These are phyloP conservation scores for Microctonus brassicae DNA, from an alignment of 2,888 invertebrate species.

Conservation along the genomic window DNA sequence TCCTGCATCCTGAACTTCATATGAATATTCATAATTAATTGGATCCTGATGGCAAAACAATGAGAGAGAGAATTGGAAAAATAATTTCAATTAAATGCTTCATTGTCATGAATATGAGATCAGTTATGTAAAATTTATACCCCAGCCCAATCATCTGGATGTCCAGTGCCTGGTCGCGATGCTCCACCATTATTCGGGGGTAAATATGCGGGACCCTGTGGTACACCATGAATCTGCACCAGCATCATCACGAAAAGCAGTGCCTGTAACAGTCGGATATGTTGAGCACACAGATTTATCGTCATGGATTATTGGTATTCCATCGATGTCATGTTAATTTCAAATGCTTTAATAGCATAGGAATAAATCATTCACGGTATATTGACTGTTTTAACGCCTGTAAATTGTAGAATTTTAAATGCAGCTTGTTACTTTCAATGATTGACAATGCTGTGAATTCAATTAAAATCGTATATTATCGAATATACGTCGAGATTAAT, in stretches of 20 bases:
- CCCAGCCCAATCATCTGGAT: conserved; percentile 68
- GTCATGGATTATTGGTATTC: conserved; percentile 16
- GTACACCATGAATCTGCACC: conserved; percentile 70
- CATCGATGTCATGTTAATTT: neutral
- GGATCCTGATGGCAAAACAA: conserved; percentile 70
- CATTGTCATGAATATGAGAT: neutral
- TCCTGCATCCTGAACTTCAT: conserved; percentile 75
- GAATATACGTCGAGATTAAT: neutral
- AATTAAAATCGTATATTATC: neutral
- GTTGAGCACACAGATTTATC: conserved; percentile 22
- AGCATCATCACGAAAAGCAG: conserved; percentile 60
- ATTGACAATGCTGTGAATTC: neutral
- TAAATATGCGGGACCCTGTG: conserved; percentile 71
- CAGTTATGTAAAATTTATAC: conserved; percentile 52
- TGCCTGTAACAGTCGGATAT: conserved; percentile 45
- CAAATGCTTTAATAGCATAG: neutral
- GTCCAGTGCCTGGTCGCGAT: conserved; percentile 53
- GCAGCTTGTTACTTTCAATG: neutral
- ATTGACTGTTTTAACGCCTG: neutral
- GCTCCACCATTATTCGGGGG: conserved; percentile 70
- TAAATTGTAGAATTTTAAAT: neutral
- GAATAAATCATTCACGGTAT: neutral
- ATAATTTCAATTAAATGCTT: neutral
- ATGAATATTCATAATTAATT: conserved; percentile 77
- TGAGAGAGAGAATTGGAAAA: neutral